Base-by-base conservation (phyloP, 2,113 vertebrate genomes). In the Coreoperca whiteheadi region DNA sequence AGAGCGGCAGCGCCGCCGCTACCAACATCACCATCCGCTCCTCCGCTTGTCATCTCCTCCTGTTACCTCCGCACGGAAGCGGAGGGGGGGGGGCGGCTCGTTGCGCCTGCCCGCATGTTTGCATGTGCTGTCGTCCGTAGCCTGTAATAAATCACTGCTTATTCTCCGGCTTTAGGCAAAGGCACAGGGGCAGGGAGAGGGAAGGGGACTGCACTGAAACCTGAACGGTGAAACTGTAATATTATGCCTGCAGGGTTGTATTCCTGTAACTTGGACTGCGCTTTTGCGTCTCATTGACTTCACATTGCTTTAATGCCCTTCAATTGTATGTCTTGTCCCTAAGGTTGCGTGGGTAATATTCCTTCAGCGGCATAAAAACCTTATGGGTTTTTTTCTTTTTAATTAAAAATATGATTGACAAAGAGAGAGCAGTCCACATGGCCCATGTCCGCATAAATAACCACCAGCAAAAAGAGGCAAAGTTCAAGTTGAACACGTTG, bases 1-100 rank as follows among this genome's bases (percentile, higher is more conserved):
- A 57, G 59, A 57, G 59, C 37, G 23, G 39, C 61, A 21, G 30
- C 72, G 51, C 74, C 51, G 41, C 65, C 48, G 32, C 75, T 67
- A 79, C 6, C 85, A 83, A 10, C 91, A 75, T 30, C 83, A 63
- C 64, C 76, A 15, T 39, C 81, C 59, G 71, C 75, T 64, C 34
- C 80, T 81, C 53, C 90, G 79, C 90, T 70, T 91, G 90, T 86
- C 89, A 80, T 73, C 85, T 73, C 46, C 57, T 59, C 69, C 23
- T 8, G 68, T 77, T 81, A 70, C 61, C 51, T 15, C 74, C 8
- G 73, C 41, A 57, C 63, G 37, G 76, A 51, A 37, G 60, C 11
- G 25, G 51, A 65, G 74, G 50, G 66, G 74, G 50, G 66, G 68
- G 80, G 64, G 25, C 67, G 30, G 46, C 53, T 71, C 3, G 56